phyloP scores from a whole-genome alignment of 92 coral and sea anemone genomes.

The Pocillopora grandis region DNA sequence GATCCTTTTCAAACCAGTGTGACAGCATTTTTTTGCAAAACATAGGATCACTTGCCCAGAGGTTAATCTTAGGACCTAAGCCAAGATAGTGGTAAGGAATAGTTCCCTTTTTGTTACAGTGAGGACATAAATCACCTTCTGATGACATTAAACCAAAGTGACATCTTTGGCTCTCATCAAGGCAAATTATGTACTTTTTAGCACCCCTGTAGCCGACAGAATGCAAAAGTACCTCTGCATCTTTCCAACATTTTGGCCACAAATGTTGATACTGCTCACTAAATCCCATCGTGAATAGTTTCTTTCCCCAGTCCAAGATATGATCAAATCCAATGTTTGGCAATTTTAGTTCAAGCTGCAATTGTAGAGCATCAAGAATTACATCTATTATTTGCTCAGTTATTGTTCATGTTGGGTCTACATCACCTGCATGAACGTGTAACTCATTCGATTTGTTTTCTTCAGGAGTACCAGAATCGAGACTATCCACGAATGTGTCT shows the following conservation, averaged over 20 bases:
- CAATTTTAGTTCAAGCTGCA: not conserved
- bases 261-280: conserved; percentile 1
- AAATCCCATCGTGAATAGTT: conserved; percentile 2
- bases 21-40: conserved; percentile 55
- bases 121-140: conserved; percentile 23
- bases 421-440: not conserved
- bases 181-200: not conserved
- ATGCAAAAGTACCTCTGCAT: not conserved
- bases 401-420: not conserved
- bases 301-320: not conserved
- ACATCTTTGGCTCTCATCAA: not conserved
- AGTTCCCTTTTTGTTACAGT: conserved; percentile 56
- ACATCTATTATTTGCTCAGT: not conserved
- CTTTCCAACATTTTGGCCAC: conserved; percentile 3
- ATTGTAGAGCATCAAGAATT: not conserved
- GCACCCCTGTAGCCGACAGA: not conserved
- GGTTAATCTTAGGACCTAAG: too few species aligned
- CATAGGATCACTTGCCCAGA: conserved; percentile 42
- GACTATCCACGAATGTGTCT: not conserved
- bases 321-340: not conserved
- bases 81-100: too few species aligned
- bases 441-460: not conserved
- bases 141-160: conserved; percentile 6
- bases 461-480: not conserved
- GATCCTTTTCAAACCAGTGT: conserved; percentile 49